A percentile compares a stretch with the other conserved stretches of the same genome.
Evolutionary conservation across 2,113 vertebrate genomes (phyloP).

Genomic region (Danio rerio): DNA sequence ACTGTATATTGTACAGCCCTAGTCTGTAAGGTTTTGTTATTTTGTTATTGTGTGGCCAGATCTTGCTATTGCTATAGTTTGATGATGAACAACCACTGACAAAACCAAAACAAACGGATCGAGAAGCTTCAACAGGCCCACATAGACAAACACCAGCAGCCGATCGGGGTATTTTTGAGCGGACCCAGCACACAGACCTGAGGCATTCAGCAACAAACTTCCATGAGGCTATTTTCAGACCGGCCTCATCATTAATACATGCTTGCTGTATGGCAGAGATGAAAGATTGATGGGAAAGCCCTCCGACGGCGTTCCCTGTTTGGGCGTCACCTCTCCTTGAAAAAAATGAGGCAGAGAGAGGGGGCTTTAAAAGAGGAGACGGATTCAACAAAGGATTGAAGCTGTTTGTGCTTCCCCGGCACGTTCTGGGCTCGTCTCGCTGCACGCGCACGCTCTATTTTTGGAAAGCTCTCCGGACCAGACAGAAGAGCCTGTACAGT

Average conservation of each 20-base stretch:
- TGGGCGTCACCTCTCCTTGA: too few species aligned
- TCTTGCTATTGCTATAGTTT: not conserved
- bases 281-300: conserved; percentile 68
- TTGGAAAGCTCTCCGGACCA: conserved; percentile 72
- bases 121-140: not conserved
- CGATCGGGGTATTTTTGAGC: not conserved
- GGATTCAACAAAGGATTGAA: conserved; percentile 13
- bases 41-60: too few species aligned
- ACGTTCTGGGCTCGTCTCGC: conserved; percentile 58
- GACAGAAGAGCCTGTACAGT: conserved; percentile 66
- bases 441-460: conserved; percentile 69
- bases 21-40: too few species aligned
- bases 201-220: conserved; percentile 33
- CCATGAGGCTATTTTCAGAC: conserved; percentile 73
- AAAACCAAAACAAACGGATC: not conserved
- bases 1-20: too few species aligned
- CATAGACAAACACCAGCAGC: not conserved
- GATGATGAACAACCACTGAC: not conserved
- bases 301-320: conserved; percentile 14
- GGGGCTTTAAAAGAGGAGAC: not conserved
- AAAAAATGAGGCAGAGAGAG: conserved; percentile 21
- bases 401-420: conserved; percentile 45
- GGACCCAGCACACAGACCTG: not conserved
- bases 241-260: conserved; percentile 80
- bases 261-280: conserved; percentile 65